Evolutionary conservation across 2,797 vertebrate genomes (phyloP), one percentile per base, ranked within the genome.

Genomic region (Spinus olivaceus): DNA sequence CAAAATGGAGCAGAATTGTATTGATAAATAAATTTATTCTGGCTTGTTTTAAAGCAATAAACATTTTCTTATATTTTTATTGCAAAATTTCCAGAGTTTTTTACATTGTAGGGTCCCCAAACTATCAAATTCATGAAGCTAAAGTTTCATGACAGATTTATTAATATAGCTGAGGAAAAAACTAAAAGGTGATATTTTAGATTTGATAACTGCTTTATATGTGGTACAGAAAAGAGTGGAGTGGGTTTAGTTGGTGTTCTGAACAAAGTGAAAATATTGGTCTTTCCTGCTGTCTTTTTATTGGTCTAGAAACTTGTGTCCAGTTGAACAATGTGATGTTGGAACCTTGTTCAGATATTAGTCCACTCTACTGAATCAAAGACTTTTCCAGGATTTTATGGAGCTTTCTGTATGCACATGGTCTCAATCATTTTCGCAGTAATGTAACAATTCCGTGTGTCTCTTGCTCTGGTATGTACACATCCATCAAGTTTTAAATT

Each of bases 401-500:
- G 57, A 83, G 77, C 66, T 81, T 91, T 91, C 50, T 88, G 22
- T 88, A 82, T 66, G 74, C 53, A 61, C 10, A 17, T 41, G 8
- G 5, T 78, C 53, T 77, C 20, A 46, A 4, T 90, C 21, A 61
- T 82, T 95, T 54, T 50, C 61, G 32, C 66, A 71, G 37, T 70
- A 82, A 73, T 67, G 27, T 53, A 88, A 64, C 49, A 47, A 21
- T 87, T 81, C 65, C 6, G 13, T 65, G 41, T 14, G 32, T 44
- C 28, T 91, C 35, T 81, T 82, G 41, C 47, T 81, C 33, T 61
- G 32, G 15, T 53, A 28, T 56, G 14, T 65, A 25, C 60, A 30
- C 16, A 88, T 88, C 56, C 66, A 63, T 88, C 61, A 89, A 33
- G 50, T 82, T 90, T 87, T 67, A 84, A 86, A 95, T 77, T 54